Conservation (phyloP, 2,888 invertebrate genomes). For the Leptopilina syphax region DNA sequence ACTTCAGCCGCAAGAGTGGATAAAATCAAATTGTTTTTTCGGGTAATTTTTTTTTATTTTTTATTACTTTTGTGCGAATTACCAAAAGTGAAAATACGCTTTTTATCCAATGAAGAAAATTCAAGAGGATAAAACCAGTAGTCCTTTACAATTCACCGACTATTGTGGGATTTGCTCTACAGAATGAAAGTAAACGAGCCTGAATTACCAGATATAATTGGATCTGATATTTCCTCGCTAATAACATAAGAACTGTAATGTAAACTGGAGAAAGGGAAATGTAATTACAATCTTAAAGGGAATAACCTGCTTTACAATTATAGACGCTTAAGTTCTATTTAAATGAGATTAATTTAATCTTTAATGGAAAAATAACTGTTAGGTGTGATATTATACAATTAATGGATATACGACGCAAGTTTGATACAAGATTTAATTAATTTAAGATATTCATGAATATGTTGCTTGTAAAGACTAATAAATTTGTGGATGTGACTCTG, state of each 20-base stretch:
- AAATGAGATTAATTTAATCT: no score
- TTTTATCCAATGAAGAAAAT: background rate
- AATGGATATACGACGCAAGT: no score
- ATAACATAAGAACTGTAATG: slow-evolving; percentile 12
- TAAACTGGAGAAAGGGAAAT: background rate
- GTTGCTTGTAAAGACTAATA: background rate
- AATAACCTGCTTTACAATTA: background rate
- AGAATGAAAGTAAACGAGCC: slow-evolving; percentile 35
- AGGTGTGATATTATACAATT: no score
- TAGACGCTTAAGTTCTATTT: no score
- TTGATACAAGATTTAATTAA: background rate
- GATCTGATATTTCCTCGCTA: slow-evolving; percentile 26
- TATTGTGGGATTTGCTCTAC: slow-evolving; percentile 12
- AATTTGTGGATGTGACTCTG: background rate
- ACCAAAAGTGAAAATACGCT: background rate
- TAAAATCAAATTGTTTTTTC: no score
- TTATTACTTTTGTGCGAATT: no score
- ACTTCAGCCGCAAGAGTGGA: no score
- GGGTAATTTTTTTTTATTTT: no score
- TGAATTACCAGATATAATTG: slow-evolving; percentile 31
- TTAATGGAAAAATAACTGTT: no score
- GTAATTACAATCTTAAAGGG: slow-evolving; percentile 6
- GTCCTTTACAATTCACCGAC: background rate
- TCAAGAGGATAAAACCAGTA: slow-evolving; percentile 1
- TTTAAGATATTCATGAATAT: background rate